Percentiles rank a stretch among this genome's conserved stretches.
Evolutionary conservation across 2,113 vertebrate species (phyloP).

Genomic region (human (Homo sapiens)): GRCh38 chr17:66954501-66955000

Average conservation of each 20-base stretch:
- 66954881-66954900: not conserved
- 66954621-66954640: not conserved
- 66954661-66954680: not conserved
- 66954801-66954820: not conserved
- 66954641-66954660: not conserved
- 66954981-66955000: not conserved
- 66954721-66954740: not conserved
- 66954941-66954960: not conserved
- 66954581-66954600: not conserved
- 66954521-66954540: not conserved
- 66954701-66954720: not conserved
- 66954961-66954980: not conserved
- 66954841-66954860: rapidly evolving
- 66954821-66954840: not conserved
- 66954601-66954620: not conserved
- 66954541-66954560: not conserved
- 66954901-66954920: not conserved
- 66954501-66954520: not conserved
- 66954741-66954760: not conserved
- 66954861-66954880: not conserved
- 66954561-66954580: not conserved
- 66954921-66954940: not conserved
- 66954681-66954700: not conserved
- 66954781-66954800: not conserved
- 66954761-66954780: not conserved